Conservation (phyloP, 2,888 invertebrate genomes). For the Sepioteuthis lessoniana region DNA sequence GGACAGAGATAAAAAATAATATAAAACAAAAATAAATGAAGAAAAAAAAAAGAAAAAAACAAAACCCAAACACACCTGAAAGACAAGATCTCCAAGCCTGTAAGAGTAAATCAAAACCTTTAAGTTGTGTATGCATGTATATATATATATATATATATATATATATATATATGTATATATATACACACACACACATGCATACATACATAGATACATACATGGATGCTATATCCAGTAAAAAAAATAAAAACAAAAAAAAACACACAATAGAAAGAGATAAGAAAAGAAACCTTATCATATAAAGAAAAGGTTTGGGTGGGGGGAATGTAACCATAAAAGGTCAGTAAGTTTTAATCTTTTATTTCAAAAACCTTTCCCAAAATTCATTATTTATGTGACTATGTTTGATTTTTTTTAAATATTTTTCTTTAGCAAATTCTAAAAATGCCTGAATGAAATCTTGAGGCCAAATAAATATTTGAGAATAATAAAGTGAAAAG, state of each 20-base stretch:
- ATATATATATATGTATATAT: background rate
- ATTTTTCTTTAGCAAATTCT: background rate
- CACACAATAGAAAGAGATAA: background rate
- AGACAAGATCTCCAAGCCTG: constrained; percentile 37
- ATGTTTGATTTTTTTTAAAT: background rate
- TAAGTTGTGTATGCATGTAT: background rate
- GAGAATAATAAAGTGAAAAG: background rate
- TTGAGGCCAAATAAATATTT: background rate
- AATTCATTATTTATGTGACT: constrained; percentile 36
- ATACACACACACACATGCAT: background rate
- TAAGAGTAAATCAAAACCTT: background rate
- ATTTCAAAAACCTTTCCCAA: constrained; percentile 17
- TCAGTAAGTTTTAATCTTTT: background rate
- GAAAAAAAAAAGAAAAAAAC: background rate
- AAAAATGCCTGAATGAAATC: constrained; percentile 33
- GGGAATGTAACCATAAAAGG: background rate
- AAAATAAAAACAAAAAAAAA: background rate
- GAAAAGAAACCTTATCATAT: background rate
- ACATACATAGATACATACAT: background rate
- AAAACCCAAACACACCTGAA: background rate
- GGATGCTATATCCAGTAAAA: background rate
- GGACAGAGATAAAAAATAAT: background rate
- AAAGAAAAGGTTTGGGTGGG: background rate
- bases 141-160: background rate
- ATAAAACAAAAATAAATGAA: background rate